Evolutionary conservation across 2,797 vertebrate species (phyloP).

Genomic region (Cyclura pinguis): DNA sequence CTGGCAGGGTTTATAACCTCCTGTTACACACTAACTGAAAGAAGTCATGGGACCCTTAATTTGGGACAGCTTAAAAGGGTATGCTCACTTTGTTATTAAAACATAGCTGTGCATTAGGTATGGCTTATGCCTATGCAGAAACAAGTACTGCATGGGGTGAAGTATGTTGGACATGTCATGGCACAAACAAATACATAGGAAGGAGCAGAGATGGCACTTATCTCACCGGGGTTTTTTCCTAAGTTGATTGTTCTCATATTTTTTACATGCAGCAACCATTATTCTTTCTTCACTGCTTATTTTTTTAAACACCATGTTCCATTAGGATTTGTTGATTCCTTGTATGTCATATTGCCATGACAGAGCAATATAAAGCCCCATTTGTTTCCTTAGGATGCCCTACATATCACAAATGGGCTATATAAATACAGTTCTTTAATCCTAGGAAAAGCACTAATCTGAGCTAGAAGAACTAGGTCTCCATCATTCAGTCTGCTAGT

Average conservation of each 20-base stretch:
- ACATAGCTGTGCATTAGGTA: background rate
- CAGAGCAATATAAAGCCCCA: slow-evolving; percentile 24
- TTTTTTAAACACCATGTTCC: background rate
- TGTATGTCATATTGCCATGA: slow-evolving; percentile 14
- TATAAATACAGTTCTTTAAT: slow-evolving; percentile 51
- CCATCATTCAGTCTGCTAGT: slow-evolving; percentile 34
- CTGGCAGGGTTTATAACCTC: background rate
- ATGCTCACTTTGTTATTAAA: background rate
- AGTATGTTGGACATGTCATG: background rate
- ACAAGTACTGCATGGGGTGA: background rate
- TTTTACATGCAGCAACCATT: background rate
- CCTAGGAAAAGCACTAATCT: slow-evolving; percentile 55
- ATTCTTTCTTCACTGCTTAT: background rate
- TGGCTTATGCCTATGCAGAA: background rate
- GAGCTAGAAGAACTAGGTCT: slow-evolving; percentile 52
- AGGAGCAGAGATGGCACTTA: background rate
- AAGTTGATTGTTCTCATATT: background rate
- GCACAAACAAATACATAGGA: background rate
- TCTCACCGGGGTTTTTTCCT: background rate
- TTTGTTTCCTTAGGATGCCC: slow-evolving; percentile 52
- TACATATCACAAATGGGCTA: background rate
- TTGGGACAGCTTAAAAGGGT: background rate
- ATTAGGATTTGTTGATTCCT: background rate
- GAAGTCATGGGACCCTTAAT: background rate
- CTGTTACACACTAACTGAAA: background rate